phyloP scores from a whole-genome alignment of 92 coral and sea anemone species.

The Zoanthus solanderi region DNA sequence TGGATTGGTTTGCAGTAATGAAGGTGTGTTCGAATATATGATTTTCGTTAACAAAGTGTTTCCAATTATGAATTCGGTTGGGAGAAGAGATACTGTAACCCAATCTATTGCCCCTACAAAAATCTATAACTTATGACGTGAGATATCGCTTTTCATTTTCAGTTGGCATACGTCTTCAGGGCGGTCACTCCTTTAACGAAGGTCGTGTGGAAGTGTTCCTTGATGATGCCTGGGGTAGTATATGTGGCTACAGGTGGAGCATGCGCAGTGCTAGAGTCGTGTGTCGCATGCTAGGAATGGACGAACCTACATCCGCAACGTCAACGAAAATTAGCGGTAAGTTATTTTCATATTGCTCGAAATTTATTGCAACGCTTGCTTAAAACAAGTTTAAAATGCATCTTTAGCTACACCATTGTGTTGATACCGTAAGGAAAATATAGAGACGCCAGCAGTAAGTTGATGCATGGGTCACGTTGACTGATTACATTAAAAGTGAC shows the following conservation, averaged over 20 bases:
- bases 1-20: slow-evolving; percentile 31
- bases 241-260: slow-evolving; percentile 34
- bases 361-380: background rate
- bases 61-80: too few species aligned
- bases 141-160: background rate
- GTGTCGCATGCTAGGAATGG: slow-evolving; percentile 17
- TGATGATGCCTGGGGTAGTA: slow-evolving; percentile 29
- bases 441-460: too few species aligned
- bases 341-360: background rate
- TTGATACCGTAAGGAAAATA: too few species aligned
- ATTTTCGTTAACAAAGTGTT: too few species aligned
- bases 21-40: background rate
- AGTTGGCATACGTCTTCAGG: slow-evolving; percentile 27
- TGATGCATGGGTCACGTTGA: too few species aligned
- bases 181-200: slow-evolving; percentile 18
- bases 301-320: slow-evolving; percentile 12
- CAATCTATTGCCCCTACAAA: too few species aligned
- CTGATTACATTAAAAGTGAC: too few species aligned
- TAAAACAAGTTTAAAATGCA: background rate
- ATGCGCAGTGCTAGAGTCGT: slow-evolving; percentile 34
- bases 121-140: too few species aligned
- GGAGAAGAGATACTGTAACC: too few species aligned
- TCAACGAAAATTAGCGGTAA: slow-evolving; percentile 15
- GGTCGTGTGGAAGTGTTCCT: slow-evolving; percentile 23
- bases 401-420: too few species aligned